Conservation (phyloP, 2,797 vertebrate genomes). For the Masticophis lateralis region DNA sequence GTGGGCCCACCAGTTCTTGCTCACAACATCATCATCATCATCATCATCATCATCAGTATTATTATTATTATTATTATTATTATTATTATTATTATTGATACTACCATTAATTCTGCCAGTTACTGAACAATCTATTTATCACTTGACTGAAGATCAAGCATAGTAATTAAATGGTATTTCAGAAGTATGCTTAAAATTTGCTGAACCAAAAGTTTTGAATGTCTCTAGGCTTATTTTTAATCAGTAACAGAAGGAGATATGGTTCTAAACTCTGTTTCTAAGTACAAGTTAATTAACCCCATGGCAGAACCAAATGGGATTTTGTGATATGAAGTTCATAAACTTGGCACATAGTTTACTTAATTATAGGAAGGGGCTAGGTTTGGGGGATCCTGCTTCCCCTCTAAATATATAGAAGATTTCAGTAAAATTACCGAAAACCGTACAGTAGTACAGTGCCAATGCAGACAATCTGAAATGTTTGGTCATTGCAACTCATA, state of each 20-base stretch:
- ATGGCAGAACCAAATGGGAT: slow-evolving; percentile 53
- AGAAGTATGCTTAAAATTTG: slow-evolving; percentile 50
- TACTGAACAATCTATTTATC: background rate
- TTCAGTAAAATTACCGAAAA: slow-evolving; percentile 12
- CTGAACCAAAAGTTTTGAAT: slow-evolving; percentile 44
- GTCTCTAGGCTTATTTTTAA: slow-evolving; percentile 38
- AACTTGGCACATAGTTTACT: slow-evolving; percentile 57
- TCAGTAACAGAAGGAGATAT: slow-evolving; percentile 33
- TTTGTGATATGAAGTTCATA: slow-evolving; percentile 41
- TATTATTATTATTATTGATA: background rate
- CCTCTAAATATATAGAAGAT: slow-evolving; percentile 50
- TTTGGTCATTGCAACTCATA: background rate
- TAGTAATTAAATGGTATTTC: slow-evolving; percentile 58
- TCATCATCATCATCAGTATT: too few relatives aligned
- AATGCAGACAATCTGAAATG: slow-evolving; percentile 29
- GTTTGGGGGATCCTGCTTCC: slow-evolving; percentile 49
- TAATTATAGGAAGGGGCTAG: slow-evolving; percentile 63
- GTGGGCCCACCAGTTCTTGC: background rate
- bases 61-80: too few relatives aligned
- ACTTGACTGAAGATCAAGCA: slow-evolving; percentile 39
- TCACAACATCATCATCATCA: background rate
- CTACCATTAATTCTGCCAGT: background rate
- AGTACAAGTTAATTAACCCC: slow-evolving; percentile 65
- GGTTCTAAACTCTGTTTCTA: slow-evolving; percentile 37
- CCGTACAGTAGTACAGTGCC: slow-evolving; percentile 3